A percentile compares a stretch with the other conserved stretches of the same genome.
phyloP scores from a whole-genome alignment of 2,113 vertebrate species.

The Cynocephalus volans region DNA sequence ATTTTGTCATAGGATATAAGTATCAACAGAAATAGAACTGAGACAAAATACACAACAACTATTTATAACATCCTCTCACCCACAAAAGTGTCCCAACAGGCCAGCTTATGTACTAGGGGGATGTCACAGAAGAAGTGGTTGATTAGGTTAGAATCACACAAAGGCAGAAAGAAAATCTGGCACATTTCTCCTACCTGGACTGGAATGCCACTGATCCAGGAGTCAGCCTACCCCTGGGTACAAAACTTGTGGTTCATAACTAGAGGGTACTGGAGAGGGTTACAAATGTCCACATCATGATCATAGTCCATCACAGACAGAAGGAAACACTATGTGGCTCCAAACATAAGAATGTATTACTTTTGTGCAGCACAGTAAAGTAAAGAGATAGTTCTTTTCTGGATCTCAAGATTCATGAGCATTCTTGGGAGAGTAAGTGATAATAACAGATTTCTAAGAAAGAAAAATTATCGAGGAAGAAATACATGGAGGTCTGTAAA shows the following conservation, averaged over 20 bases:
- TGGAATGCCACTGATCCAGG: not conserved
- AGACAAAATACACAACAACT: too few relatives aligned
- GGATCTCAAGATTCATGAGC: conserved; percentile 54
- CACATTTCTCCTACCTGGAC: not conserved
- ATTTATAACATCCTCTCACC: too few relatives aligned
- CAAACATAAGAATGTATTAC: not conserved
- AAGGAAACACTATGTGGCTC: conserved; percentile 28
- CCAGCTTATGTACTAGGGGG: conserved; percentile 22
- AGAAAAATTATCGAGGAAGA: conserved; percentile 63
- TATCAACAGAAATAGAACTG: too few relatives aligned
- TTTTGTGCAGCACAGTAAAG: too few relatives aligned
- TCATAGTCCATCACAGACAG: conserved; percentile 38
- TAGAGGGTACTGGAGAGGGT: not conserved
- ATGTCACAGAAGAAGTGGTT: conserved; percentile 66
- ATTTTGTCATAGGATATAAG: too few relatives aligned
- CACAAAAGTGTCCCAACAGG: not conserved
- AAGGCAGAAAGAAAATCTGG: conserved; percentile 47
- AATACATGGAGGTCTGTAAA: conserved; percentile 19
- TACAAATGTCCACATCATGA: not conserved
- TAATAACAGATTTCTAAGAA: conserved; percentile 63
- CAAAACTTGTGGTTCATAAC: not conserved
- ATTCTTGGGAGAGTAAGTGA: conserved; percentile 67
- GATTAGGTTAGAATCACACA: conserved; percentile 22
- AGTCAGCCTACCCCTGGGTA: not conserved
- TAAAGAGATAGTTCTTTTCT: not conserved